Evolutionary conservation across 2,888 invertebrate species (phyloP).

Genomic region (Nephrocerus scutellatus): DNA sequence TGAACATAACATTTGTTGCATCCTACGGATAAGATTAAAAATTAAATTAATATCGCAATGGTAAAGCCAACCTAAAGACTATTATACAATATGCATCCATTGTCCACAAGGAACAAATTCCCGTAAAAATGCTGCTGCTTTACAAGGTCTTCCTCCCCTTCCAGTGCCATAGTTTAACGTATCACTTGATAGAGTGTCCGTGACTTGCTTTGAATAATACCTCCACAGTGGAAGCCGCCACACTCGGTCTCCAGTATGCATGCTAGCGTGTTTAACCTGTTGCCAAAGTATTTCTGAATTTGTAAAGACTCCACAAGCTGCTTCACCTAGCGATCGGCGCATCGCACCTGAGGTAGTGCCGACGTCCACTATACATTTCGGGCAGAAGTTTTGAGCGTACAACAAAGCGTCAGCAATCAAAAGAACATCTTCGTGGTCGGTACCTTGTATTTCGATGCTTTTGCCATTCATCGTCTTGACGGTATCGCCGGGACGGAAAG

Average conservation of each 20-base stretch:
- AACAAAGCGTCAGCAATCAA: constrained; percentile 69
- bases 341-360: constrained; percentile 69
- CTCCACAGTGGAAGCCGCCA: constrained; percentile 81
- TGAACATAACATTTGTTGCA: constrained; percentile 67
- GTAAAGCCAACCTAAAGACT: not conserved
- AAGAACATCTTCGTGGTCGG: constrained; percentile 69
- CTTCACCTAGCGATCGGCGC: constrained; percentile 54
- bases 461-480: constrained; percentile 67
- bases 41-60: not conserved
- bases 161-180: constrained; percentile 50
- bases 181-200: constrained; percentile 47
- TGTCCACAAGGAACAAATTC: constrained; percentile 63
- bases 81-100: constrained; percentile 67
- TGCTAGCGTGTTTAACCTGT: constrained; percentile 60
- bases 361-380: constrained; percentile 64
- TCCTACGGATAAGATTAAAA: constrained; percentile 40
- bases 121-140: constrained; percentile 69
- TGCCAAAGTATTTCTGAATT: constrained; percentile 65
- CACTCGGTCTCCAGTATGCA: constrained; percentile 67
- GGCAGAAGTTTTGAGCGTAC: constrained; percentile 68
- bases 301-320: constrained; percentile 65
- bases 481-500: constrained; percentile 71
- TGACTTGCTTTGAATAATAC: constrained; percentile 58
- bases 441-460: constrained; percentile 64
- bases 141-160: constrained; percentile 57